Base-by-base conservation (phyloP, 1,140 invertebrate species). In the Eupristina koningsbergeri region DNA sequence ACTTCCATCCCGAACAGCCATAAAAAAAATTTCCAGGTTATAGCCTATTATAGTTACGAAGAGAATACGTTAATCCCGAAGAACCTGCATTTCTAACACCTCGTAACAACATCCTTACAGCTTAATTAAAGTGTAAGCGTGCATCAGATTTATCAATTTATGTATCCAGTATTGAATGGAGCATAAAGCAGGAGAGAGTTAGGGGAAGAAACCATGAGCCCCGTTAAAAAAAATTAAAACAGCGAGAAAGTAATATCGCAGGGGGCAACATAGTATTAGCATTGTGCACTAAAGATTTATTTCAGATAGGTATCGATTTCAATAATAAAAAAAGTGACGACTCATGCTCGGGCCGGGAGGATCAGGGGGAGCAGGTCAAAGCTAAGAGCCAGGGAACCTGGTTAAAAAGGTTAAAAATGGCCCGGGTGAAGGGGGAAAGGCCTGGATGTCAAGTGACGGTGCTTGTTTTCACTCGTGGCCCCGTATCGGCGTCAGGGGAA, bases 401-500 rank as follows among this genome's bases (percentile, higher is more conserved):
- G n/a, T n/a, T n/a, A n/a, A n/a, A n/a, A n/a, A n/a, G n/a, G n/a
- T n/a, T 50, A 79, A 79, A 67, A 67, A 64, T 78, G 29, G 64
- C 6, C 45, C 17, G 47, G 36, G 74, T 83, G 74, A 83, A 83
- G 81, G 81, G 73, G 71, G 45, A 71, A 83, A 83, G 74, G 53
- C 26, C 26, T 13, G 11, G 9, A 36, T 22, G 58, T 64, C 29
- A 58, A 76, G 45, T 82, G 80, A 82, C 80, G 75, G 50, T 82
- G 80, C 80, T 76, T 47, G 41, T 74, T 71, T 80, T 61, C 34
- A 15, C 15, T 22, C 53, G 53, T 26, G 9, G 2, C n/a, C 26
- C 34, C 15, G 31, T 64, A 82, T 82, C 80, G 39, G 19, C 36
- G 58, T 1, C 9, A 17, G 67, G 58, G 58, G 26, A 50, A 34